phyloP scores from a whole-genome alignment of 2,888 invertebrate species.

The Caenorhabditis sp. region DNA sequence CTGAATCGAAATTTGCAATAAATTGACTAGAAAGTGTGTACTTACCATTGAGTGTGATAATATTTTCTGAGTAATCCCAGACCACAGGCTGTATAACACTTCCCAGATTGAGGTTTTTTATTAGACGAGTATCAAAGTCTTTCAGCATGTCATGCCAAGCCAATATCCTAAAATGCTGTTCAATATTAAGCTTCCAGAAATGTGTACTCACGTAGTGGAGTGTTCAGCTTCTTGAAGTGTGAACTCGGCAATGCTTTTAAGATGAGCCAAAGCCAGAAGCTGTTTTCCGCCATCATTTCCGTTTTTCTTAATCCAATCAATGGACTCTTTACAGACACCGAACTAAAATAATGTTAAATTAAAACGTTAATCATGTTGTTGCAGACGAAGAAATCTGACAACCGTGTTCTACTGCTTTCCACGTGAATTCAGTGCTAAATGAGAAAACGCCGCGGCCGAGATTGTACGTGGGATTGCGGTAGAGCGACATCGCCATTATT shows the following conservation, averaged over 20 bases:
- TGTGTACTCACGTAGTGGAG: slow-evolving; percentile 44
- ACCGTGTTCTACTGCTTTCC: too few species aligned
- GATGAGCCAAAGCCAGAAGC: slow-evolving; percentile 70
- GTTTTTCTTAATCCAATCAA: slow-evolving; percentile 67
- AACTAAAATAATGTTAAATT: slow-evolving; percentile 60
- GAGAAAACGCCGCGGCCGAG: too few species aligned
- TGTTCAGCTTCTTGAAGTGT: slow-evolving; percentile 48
- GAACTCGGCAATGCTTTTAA: slow-evolving; percentile 66
- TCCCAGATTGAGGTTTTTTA: slow-evolving; percentile 62
- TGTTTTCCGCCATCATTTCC: slow-evolving; percentile 62
- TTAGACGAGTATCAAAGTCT: slow-evolving; percentile 68
- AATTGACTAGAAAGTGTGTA: background rate
- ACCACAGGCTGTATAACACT: slow-evolving; percentile 73
- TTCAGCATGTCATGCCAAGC: slow-evolving; percentile 91
- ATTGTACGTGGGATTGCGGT: too few species aligned
- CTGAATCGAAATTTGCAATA: slow-evolving; percentile 31
- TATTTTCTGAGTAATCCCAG: slow-evolving; percentile 74
- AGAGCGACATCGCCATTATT: too few species aligned
- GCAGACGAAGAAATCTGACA: slow-evolving; percentile 38
- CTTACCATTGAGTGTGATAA: slow-evolving; percentile 68
- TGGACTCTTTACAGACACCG: slow-evolving; percentile 74
- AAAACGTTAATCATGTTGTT: background rate
- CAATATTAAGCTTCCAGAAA: too few species aligned
- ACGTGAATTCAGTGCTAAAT: too few species aligned
- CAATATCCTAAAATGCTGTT: slow-evolving; percentile 82